Conservation (phyloP, 2,113 vertebrate genomes). For the Cyprinus carpio region DNA sequence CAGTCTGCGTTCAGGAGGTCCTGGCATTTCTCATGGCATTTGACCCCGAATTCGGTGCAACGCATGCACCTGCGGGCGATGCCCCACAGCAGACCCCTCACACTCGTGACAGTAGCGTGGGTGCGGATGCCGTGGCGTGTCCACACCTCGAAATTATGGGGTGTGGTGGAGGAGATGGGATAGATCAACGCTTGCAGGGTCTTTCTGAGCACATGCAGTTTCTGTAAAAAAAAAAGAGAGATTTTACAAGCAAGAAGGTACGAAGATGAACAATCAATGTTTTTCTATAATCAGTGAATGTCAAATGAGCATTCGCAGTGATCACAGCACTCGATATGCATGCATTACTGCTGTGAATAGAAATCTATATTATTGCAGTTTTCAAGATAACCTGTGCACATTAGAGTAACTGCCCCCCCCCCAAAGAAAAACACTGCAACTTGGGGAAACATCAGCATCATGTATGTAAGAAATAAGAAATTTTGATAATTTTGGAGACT, state of each 20-base stretch:
- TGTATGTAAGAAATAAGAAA: no score
- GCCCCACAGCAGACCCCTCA: conserved; percentile 95
- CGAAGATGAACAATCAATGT: background rate
- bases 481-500: no score
- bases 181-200: conserved; percentile 96
- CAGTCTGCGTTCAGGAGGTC: conserved; percentile 97
- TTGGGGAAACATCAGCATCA: background rate
- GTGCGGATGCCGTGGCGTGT: conserved; percentile 95
- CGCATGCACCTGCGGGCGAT: conserved; percentile 98
- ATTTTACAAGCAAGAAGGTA: conserved; percentile 24
- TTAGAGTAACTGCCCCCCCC: no score
- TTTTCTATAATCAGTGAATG: background rate
- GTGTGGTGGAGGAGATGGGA: conserved; percentile 95
- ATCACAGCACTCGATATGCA: background rate
- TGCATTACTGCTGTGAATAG: background rate
- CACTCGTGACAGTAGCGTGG: conserved; percentile 98
- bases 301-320: background rate
- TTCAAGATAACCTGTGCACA: background rate
- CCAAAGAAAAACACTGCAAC: background rate
- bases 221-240: conserved; percentile 76
- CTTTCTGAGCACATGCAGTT: conserved; percentile 95
- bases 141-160: conserved; percentile 98
- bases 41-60: conserved; percentile 94
- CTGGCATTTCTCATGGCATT: conserved; percentile 98
- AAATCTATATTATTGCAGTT: background rate